Percentiles rank a stretch among this genome's conserved stretches.
phyloP scores from a whole-genome alignment of 1,140 invertebrate species.

The Lepidurus couesii region DNA sequence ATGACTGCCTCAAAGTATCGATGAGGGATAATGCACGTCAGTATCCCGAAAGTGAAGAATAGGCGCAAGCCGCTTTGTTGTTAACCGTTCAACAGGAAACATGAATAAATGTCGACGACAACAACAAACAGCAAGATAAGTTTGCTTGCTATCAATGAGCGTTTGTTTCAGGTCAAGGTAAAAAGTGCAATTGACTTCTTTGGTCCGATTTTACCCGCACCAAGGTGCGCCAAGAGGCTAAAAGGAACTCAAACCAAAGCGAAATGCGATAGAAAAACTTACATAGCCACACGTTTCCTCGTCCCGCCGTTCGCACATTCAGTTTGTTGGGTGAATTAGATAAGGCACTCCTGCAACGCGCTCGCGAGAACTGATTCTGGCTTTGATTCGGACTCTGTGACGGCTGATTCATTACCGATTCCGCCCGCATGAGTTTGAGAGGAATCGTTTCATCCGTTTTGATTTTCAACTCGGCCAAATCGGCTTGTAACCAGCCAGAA shows the following conservation, averaged over 20 bases:
- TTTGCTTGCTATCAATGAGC: neutral
- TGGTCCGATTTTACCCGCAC: neutral
- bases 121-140: neutral
- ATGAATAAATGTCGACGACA: neutral
- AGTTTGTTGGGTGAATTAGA: neutral
- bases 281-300: constrained; percentile 13
- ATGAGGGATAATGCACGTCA: neutral
- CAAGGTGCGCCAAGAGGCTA: neutral
- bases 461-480: constrained; percentile 24
- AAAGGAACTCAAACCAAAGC: neutral
- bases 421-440: neutral
- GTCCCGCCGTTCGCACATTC: neutral
- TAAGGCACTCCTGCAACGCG: neutral
- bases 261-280: neutral
- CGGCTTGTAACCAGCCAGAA: constrained; percentile 32
- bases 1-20: neutral
- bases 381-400: neutral
- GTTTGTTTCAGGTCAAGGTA: neutral
- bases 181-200: neutral
- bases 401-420: neutral
- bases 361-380: neutral
- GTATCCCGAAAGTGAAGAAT: neutral
- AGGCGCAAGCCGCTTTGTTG: neutral
- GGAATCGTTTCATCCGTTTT: neutral
- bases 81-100: neutral